These are phyloP conservation scores for Pegoplata infirma DNA, from an alignment of 2,888 invertebrate species.

Conservation along the genomic window DNA sequence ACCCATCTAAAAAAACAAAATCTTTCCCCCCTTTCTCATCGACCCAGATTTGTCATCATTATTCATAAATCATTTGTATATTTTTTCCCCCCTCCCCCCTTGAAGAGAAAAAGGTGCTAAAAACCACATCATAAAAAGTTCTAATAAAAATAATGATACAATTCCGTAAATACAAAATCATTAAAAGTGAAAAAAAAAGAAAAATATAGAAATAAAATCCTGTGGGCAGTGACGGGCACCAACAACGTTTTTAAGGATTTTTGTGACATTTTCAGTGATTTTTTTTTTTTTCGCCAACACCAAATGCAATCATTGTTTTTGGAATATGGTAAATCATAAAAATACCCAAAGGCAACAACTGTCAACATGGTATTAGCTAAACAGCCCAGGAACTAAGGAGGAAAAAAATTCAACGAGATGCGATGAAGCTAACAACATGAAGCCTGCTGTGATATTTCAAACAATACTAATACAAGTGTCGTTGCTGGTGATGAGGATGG, in stretches of 20 bases:
- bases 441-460: slow-evolving; percentile 52
- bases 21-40: no score
- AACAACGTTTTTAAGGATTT: not conserved
- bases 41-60: not conserved
- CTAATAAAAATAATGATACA: slow-evolving; percentile 56
- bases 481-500: not conserved
- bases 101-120: slow-evolving; percentile 42
- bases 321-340: slow-evolving; percentile 51
- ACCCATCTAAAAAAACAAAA: no score
- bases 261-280: slow-evolving; percentile 13
- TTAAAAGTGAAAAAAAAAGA: slow-evolving; percentile 41
- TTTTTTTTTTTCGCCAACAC: slow-evolving; percentile 1
- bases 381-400: slow-evolving; percentile 8
- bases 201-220: slow-evolving; percentile 29
- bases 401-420: no score
- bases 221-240: slow-evolving; percentile 44
- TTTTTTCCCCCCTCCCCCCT: not conserved
- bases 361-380: slow-evolving; percentile 60
- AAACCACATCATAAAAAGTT: slow-evolving; percentile 53
- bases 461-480: slow-evolving; percentile 18
- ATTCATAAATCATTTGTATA: slow-evolving; percentile 40
- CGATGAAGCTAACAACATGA: not conserved
- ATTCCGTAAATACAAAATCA: slow-evolving; percentile 53
- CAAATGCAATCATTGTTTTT: slow-evolving; percentile 19
- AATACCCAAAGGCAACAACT: slow-evolving; percentile 54